Evolutionary conservation across 2,797 vertebrate species (phyloP).

Genomic region (Pagetopsis macropterus): DNA sequence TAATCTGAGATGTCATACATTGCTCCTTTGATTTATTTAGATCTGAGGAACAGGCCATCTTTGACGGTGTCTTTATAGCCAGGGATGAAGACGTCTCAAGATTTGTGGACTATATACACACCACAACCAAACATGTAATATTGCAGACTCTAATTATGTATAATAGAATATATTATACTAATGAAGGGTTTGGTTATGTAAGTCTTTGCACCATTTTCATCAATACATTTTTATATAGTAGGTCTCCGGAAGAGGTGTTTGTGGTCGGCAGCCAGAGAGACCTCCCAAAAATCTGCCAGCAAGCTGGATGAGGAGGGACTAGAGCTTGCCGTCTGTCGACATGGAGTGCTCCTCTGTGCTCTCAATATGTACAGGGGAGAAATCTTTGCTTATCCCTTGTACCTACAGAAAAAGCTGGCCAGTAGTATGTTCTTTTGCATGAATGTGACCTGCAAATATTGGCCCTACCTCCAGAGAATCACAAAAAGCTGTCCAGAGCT

Average conservation of each 20-base stretch:
- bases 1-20: too few relatives aligned
- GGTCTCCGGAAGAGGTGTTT: slow-evolving; percentile 40
- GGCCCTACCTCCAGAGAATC: slow-evolving; percentile 33
- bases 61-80: too few relatives aligned
- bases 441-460: slow-evolving; percentile 46
- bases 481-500: slow-evolving; percentile 34
- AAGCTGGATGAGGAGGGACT: slow-evolving; percentile 44
- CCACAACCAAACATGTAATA: too few relatives aligned
- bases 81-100: too few relatives aligned
- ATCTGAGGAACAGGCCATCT: too few relatives aligned
- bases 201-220: neutral
- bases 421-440: neutral
- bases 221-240: neutral
- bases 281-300: slow-evolving; percentile 18
- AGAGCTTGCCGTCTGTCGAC: slow-evolving; percentile 38
- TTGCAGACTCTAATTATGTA: too few relatives aligned
- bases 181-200: too few relatives aligned
- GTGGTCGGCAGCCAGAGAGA: slow-evolving; percentile 43
- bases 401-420: slow-evolving; percentile 26
- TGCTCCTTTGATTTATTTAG: too few relatives aligned
- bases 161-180: too few relatives aligned
- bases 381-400: neutral
- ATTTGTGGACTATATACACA: too few relatives aligned
- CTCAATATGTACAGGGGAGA: too few relatives aligned
- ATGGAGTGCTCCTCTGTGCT: slow-evolving; percentile 7